A percentile compares a stretch with the other conserved stretches of the same genome.
Conservation (phyloP, 2,113 vertebrate genomes). For the Syngnathus scovelli region DNA sequence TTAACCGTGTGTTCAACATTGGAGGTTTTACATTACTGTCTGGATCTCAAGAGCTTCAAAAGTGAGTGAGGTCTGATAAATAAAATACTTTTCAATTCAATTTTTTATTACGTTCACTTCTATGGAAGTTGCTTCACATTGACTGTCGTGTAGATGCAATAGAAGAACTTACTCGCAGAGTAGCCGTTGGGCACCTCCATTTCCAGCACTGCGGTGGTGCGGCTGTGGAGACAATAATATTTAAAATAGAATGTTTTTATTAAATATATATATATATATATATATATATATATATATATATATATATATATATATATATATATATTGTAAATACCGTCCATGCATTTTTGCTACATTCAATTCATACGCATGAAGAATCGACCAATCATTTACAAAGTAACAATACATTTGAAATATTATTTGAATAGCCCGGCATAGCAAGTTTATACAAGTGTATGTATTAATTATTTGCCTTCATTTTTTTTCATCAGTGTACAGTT, state of each 20-base stretch:
- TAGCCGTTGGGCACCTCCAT: conserved; percentile 88
- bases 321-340: too few relatives aligned
- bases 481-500: background rate
- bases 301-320: too few relatives aligned
- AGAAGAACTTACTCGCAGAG: conserved; percentile 83
- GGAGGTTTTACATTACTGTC: background rate
- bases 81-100: background rate
- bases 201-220: conserved; percentile 86
- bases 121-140: background rate
- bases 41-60: background rate
- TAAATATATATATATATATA: too few relatives aligned
- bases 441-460: too few relatives aligned
- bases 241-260: conserved; percentile 4
- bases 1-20: background rate
- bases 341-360: background rate
- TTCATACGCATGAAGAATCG: background rate
- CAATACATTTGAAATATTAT: too few relatives aligned
- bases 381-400: background rate
- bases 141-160: background rate
- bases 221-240: conserved; percentile 8
- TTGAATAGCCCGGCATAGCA: too few relatives aligned
- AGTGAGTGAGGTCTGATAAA: background rate
- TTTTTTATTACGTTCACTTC: background rate
- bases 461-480: background rate
- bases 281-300: too few relatives aligned